Conservation (phyloP, 1,140 invertebrate genomes). For the Leucophenga varia region DNA sequence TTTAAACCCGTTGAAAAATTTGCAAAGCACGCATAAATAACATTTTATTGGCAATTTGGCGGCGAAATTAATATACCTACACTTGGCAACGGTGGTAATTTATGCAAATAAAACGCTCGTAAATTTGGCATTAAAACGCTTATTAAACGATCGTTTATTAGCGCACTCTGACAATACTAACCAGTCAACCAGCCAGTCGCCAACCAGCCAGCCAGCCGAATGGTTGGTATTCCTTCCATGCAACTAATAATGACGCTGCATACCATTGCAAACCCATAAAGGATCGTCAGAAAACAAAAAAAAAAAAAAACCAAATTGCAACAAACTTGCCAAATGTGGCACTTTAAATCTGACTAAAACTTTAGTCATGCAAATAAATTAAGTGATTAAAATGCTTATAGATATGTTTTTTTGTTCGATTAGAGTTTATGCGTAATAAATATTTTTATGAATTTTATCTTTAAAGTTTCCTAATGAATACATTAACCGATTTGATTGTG, state of each 20-base stretch:
- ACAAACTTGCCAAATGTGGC: slow-evolving; percentile 45
- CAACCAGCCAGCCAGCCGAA: no score
- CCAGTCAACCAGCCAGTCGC: no score
- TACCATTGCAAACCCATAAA: no score
- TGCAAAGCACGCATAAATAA: slow-evolving; percentile 46
- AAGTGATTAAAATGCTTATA: slow-evolving; percentile 47
- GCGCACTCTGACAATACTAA: no score
- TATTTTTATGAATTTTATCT: no score
- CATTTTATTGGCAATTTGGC: slow-evolving; percentile 54
- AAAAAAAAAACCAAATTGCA: no score
- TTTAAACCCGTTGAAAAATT: slow-evolving; percentile 28
- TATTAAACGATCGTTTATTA: slow-evolving; percentile 55
- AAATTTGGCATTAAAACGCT: slow-evolving; percentile 56
- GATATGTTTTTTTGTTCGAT: no score
- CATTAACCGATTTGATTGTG: not conserved
- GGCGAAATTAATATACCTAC: slow-evolving; percentile 47
- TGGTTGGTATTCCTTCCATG: no score
- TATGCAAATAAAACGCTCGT: slow-evolving; percentile 56
- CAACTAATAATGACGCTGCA: no score
- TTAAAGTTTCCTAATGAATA: not conserved
- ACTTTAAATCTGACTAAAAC: no score
- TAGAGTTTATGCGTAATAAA: no score
- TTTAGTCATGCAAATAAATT: slow-evolving; percentile 46
- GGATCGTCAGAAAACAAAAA: no score
- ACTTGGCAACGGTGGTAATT: slow-evolving; percentile 53